Conservation (phyloP, 2,113 vertebrate genomes). For the Pholis gunnellus region DNA sequence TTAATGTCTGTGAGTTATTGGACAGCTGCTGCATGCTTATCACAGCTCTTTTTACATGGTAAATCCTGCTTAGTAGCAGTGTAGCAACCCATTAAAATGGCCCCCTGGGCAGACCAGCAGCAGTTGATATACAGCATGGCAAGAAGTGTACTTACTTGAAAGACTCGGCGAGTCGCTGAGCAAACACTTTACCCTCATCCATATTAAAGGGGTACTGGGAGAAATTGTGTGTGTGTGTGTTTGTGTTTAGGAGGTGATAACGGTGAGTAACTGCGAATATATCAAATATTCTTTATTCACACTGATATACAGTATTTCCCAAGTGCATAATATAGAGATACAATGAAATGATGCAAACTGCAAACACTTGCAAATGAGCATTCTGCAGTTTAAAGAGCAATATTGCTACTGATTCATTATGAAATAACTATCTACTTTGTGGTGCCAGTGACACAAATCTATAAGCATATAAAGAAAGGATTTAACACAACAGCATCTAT, state of each 20-base stretch:
- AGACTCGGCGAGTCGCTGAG: conserved; percentile 69
- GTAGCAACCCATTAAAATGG: conserved; percentile 69
- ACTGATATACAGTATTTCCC: conserved; percentile 1
- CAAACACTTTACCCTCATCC: conserved; percentile 73
- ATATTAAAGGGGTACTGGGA: conserved; percentile 64
- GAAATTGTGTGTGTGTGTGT: conserved; percentile 2
- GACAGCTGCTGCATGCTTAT: conserved; percentile 68
- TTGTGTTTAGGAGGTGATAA: conserved; percentile 18
- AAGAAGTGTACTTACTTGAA: conserved; percentile 64
- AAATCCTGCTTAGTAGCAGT: conserved; percentile 74
- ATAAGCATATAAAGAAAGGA: conserved; percentile 22
- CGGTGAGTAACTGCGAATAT: conserved; percentile 16
- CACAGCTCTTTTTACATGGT: conserved; percentile 72
- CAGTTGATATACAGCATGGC: conserved; percentile 64
- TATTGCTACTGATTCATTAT: not conserved
- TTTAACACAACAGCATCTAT: conserved; percentile 5
- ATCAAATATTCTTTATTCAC: conserved; percentile 37
- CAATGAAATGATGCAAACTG: conserved; percentile 21
- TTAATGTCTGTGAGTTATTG: conserved; percentile 68
- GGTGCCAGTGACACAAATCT: conserved; percentile 6
- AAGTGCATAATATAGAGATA: conserved; percentile 16
- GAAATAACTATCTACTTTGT: conserved; percentile 17
- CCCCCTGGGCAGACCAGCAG: conserved; percentile 56
- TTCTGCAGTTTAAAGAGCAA: conserved; percentile 6
- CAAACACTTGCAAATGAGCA: not conserved